These are phyloP conservation scores for Umimayanthus chanpuru DNA, from an alignment of 92 coral and sea anemone species.

Conservation along the genomic window DNA sequence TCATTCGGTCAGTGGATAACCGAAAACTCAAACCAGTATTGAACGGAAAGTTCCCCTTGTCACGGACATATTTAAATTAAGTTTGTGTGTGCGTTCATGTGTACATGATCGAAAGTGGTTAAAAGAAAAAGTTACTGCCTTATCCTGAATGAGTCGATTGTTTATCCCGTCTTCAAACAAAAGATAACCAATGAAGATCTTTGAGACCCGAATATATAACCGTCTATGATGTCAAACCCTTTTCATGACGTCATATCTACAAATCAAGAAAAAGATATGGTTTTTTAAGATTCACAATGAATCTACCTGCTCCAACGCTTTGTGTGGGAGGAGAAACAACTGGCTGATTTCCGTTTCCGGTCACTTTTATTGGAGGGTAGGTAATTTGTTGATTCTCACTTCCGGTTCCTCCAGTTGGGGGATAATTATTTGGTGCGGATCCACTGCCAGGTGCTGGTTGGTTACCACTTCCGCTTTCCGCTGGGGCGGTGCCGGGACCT, in stretches of 20 bases:
- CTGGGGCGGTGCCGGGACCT: neutral
- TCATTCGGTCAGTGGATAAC: too few relatives aligned
- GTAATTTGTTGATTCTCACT: slow-evolving; percentile 5
- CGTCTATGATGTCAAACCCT: neutral
- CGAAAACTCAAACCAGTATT: too few relatives aligned
- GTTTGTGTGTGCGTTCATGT: too few relatives aligned
- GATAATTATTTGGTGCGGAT: neutral
- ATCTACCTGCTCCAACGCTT: neutral
- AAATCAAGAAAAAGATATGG: neutral
- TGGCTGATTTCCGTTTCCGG: slow-evolving; percentile 21
- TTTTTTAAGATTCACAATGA: neutral
- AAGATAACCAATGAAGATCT: neutral
- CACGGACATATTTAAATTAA: too few relatives aligned
- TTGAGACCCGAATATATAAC: neutral
- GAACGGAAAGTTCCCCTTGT: too few relatives aligned
- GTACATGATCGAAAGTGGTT: too few relatives aligned
- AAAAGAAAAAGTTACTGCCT: too few relatives aligned
- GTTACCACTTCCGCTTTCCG: neutral
- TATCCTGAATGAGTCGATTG: too few relatives aligned
- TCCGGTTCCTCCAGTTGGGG: slow-evolving; percentile 30
- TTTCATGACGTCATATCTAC: too few relatives aligned
- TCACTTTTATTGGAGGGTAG: slow-evolving; percentile 27
- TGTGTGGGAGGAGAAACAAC: neutral
- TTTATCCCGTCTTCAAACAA: too few relatives aligned
- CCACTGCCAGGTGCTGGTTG: slow-evolving; percentile 22